Evolutionary conservation across 2,113 vertebrate species (phyloP).

Genomic region (Calidris pygmaea): DNA sequence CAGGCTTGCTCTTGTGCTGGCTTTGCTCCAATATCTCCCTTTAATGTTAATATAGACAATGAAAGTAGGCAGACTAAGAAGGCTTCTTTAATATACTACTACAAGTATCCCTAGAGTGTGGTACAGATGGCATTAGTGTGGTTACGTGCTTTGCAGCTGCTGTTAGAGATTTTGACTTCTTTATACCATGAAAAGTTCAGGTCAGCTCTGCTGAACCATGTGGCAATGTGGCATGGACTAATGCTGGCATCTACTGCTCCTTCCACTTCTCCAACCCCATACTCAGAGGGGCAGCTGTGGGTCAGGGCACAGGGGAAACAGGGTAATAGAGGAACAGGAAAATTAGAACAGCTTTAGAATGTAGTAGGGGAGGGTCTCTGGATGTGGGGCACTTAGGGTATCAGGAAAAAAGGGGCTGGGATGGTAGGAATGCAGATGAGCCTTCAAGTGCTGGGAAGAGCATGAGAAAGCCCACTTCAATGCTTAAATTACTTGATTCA

Average conservation of each 20-base stretch:
- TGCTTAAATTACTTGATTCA: background rate
- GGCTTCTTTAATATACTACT: background rate
- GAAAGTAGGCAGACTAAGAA: background rate
- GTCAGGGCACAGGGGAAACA: background rate
- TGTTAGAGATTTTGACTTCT: background rate
- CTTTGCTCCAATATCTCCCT: background rate
- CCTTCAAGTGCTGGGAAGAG: background rate
- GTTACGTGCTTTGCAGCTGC: background rate
- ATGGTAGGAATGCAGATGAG: background rate
- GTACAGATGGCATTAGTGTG: background rate
- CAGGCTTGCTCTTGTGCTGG: background rate
- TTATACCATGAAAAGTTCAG: background rate
- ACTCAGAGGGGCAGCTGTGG: background rate
- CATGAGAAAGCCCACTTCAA: background rate
- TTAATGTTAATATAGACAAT: background rate
- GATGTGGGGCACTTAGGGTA: background rate
- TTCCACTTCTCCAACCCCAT: background rate
- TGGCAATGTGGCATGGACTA: background rate
- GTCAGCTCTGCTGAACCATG: background rate
- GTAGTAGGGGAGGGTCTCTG: background rate
- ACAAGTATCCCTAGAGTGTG: background rate
- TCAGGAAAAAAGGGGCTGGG: fast-evolving
- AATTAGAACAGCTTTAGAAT: background rate
- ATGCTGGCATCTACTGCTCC: background rate
- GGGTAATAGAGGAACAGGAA: background rate